Base-by-base conservation (phyloP, 1,140 invertebrate genomes). In the Artemia franciscana region DNA sequence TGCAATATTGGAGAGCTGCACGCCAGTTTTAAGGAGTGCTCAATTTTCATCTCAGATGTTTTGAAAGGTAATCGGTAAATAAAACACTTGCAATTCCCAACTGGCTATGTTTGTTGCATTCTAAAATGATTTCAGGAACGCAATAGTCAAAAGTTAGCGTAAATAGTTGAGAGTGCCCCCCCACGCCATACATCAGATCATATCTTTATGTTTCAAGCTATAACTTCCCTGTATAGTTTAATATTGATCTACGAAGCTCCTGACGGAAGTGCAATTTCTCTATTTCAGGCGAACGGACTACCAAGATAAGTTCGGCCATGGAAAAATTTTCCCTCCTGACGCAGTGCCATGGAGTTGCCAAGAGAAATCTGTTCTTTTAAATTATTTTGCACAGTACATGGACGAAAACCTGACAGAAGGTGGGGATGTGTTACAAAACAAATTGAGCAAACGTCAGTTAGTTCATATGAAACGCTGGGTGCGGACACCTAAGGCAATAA, bases 351-450 rank as follows among this genome's bases (percentile, higher is more conserved):
- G 72, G 62, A 67, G 66, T 27, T 70, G 80, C 26, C 73, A 74
- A 58, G 79, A 81, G 68, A 77, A 78, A 65, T 74, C 78, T 39
- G 78, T 77, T 7, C 66, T 81, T 25, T 68, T 82, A 12, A 74
- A 77, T 64, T 80, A 80, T 68, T 82, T 82, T 73, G 70, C 76
- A 18, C 74, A 78, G 63, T 82, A 82, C 69, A 82, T 82, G 80
- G 77, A 76, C 68, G 78, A 82, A 68, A 78, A 82, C 71, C 69
- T 82, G 60, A 73, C 80, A 4, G 80, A 79, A 69, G 78, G 70
- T 26, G 71, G 71, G 7, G 71, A 72, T 24, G 62, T 62, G 26
- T 60, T 62, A 51, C 60, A 26, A 18, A 21, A 61, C 27, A 23
- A 51, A 57, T n/a, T 26, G 26, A 28, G 66, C 26, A 64, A 65